phyloP scores from a whole-genome alignment of 2,888 invertebrate genomes.

The Rugalucina vietnamica region DNA sequence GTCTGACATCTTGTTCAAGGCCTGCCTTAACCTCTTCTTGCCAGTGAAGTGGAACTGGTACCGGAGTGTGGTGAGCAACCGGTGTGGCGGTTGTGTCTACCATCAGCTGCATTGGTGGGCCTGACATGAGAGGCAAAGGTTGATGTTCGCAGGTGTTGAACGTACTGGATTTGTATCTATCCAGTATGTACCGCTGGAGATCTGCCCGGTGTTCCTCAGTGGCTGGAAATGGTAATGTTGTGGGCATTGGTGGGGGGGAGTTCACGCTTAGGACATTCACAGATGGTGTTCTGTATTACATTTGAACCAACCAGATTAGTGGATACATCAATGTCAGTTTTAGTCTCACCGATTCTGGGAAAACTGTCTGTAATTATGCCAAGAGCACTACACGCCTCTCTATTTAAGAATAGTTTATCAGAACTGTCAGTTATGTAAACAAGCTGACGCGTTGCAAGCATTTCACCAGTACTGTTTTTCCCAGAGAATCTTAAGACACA shows the following conservation, averaged over 20 bases:
- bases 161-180: slow-evolving; percentile 67
- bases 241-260: background rate
- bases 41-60: slow-evolving; percentile 75
- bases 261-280: slow-evolving; percentile 34
- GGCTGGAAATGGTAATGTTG: slow-evolving; percentile 57
- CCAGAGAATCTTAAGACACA: slow-evolving; percentile 61
- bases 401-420: slow-evolving; percentile 67
- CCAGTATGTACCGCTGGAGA: slow-evolving; percentile 59
- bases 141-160: slow-evolving; percentile 74
- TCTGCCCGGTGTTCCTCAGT: slow-evolving; percentile 51
- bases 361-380: slow-evolving; percentile 65
- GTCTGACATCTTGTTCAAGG: slow-evolving; percentile 64
- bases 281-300: too few species aligned
- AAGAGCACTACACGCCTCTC: slow-evolving; percentile 66
- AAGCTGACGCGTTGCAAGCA: slow-evolving; percentile 66
- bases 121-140: slow-evolving; percentile 8
- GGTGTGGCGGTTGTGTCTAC: slow-evolving; percentile 65
- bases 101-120: slow-evolving; percentile 63
- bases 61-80: slow-evolving; percentile 68
- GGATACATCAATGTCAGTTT: too few species aligned
- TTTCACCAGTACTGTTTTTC: background rate
- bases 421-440: slow-evolving; percentile 69
- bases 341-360: too few species aligned
- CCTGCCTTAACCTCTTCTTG: slow-evolving; percentile 67
- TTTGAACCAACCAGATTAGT: too few species aligned